phyloP scores from a whole-genome alignment of 1,140 invertebrate species.

The Magallana ariakensis region DNA sequence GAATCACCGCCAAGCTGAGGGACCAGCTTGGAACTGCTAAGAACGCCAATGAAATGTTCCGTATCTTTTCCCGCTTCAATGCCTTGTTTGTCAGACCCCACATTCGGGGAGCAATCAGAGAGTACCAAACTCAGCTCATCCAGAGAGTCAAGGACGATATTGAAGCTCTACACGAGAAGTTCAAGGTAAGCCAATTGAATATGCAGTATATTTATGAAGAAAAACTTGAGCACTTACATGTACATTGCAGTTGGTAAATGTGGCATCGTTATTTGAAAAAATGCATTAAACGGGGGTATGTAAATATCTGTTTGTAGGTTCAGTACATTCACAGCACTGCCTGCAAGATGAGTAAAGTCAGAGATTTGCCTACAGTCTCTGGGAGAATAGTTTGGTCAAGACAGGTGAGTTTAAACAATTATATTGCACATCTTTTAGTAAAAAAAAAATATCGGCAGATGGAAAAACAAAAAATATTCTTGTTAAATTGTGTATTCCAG shows the following conservation, averaged over 20 bases:
- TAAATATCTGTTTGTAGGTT: slow-evolving; percentile 81
- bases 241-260: no score
- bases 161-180: slow-evolving; percentile 97
- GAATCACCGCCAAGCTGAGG: slow-evolving; percentile 96
- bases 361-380: slow-evolving; percentile 96
- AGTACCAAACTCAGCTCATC: slow-evolving; percentile 99
- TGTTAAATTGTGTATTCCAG: slow-evolving; percentile 65
- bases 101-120: slow-evolving; percentile 98
- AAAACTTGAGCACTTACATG: no score
- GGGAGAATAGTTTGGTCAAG: slow-evolving; percentile 99
- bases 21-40: slow-evolving; percentile 98
- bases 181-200: slow-evolving; percentile 87
- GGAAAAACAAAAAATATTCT: neutral
- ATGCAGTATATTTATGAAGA: no score
- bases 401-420: slow-evolving; percentile 81
- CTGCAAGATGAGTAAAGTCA: slow-evolving; percentile 91
- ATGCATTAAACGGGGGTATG: no score
- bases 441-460: neutral
- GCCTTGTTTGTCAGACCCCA: slow-evolving; percentile 98
- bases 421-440: no score
- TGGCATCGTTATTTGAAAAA: no score
- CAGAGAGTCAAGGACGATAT: slow-evolving; percentile 99
- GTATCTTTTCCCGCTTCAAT: slow-evolving; percentile 98
- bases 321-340: slow-evolving; percentile 94
- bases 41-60: slow-evolving; percentile 99